A percentile compares a stretch with the other conserved stretches of the same genome.
Conservation (phyloP, 1,140 invertebrate species). For the Drosophila arawakana region DNA sequence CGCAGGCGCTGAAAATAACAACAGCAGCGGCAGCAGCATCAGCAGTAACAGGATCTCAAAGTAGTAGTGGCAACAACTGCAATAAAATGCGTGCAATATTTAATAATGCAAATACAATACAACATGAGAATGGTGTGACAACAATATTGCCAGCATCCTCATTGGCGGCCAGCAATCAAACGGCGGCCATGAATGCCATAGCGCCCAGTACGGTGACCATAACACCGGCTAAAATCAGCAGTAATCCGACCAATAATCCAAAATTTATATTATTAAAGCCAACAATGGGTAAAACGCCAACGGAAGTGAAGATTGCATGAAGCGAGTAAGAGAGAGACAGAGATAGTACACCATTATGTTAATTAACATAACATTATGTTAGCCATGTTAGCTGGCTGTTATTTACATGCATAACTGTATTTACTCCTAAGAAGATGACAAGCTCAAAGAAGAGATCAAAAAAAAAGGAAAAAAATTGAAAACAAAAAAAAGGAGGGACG, state of each 20-base stretch:
- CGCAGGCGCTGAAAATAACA: constrained; percentile 34
- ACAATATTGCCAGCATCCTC: constrained; percentile 80
- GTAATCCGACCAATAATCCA: constrained; percentile 8
- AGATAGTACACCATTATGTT: constrained; percentile 30
- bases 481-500: constrained; percentile 3
- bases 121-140: constrained; percentile 80
- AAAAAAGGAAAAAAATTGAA: background rate
- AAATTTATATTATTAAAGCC: constrained; percentile 71
- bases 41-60: constrained; percentile 63
- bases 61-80: constrained; percentile 42
- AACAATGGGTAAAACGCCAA: constrained; percentile 22
- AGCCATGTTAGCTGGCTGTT: constrained; percentile 51
- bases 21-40: constrained; percentile 13
- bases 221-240: constrained; percentile 63
- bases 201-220: constrained; percentile 80
- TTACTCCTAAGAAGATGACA: constrained; percentile 16
- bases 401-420: constrained; percentile 54
- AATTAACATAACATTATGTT: constrained; percentile 37
- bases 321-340: constrained; percentile 6
- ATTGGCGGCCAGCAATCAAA: constrained; percentile 71
- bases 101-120: constrained; percentile 72
- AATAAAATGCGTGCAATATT: constrained; percentile 82
- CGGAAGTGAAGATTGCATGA: constrained; percentile 63
- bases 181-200: constrained; percentile 77
- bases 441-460: background rate